Evolutionary conservation across 2,797 vertebrate species (phyloP), one percentile per base, ranked within the genome.

Genomic region (Crenuchus spilurus): DNA sequence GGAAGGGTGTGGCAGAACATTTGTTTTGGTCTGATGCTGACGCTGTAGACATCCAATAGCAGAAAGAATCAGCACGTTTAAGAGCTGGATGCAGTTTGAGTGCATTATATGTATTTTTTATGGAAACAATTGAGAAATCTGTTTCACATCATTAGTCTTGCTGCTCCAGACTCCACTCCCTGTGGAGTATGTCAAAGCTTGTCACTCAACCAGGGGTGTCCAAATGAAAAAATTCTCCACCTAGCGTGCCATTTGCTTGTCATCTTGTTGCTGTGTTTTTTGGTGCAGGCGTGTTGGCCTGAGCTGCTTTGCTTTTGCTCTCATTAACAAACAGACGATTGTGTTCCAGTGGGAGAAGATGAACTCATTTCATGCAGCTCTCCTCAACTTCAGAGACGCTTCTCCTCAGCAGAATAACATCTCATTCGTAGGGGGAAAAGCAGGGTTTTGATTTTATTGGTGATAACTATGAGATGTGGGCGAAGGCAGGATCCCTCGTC

Each of bases 401-500:
- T 57, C 71, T 77, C 6, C 42, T 49, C 26, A 11, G 26, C 30
- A 44, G 46, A 42, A 70, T 57, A 22, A 7, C 14, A 26, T 46
- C 49, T 48, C 37, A 39, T 41, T 57, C 26, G 4, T 16, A 62
- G 51, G 26, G 37, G 52, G 18, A 26, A 18, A 28, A 44, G 39
- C 1, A 5, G 10, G 39, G 20, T 62, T 67, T 62, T 71, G 39
- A 61, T 71, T 58, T 70, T 55, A 74, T 49, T 60, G 55, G 61
- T 58, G 61, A 55, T 63, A 55, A 76, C 58, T 30, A 37, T 39
- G 2, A 52, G 37, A 41, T 52, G 18, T 70, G n/a, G n/a, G 60
- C 46, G 57, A 72, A 33, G 30, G 46, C 65, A 57, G 67, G 41
- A 64, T 65, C 60, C 75, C 68, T 78, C 69, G 61, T 70, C 64